These are phyloP conservation scores for Apantesis nais DNA, from an alignment of 2,888 invertebrate genomes.

Conservation along the genomic window DNA sequence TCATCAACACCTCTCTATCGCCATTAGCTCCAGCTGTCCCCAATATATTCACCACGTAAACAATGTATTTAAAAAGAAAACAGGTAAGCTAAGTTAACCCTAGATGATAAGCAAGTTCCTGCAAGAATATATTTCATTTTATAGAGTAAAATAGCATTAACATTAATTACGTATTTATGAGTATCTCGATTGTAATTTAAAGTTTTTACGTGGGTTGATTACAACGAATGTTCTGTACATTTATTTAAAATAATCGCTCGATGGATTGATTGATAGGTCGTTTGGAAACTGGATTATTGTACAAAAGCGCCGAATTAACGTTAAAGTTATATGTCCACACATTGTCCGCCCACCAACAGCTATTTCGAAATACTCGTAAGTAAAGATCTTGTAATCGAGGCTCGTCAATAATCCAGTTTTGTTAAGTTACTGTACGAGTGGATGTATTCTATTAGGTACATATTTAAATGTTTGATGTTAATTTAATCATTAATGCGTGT, in stretches of 20 bases:
- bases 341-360: constrained; percentile 7
- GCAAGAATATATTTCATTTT: constrained; percentile 78
- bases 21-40: constrained; percentile 54
- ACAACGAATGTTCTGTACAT: constrained; percentile 70
- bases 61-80: constrained; percentile 64
- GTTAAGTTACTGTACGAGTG: constrained; percentile 3
- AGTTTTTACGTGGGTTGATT: constrained; percentile 68
- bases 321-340: constrained; percentile 2
- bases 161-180: constrained; percentile 41
- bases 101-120: constrained; percentile 61
- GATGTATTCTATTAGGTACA: constrained; percentile 8
- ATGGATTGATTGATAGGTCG: constrained; percentile 23
- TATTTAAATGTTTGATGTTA: constrained; percentile 54
- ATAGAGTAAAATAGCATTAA: constrained; percentile 62
- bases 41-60: constrained; percentile 26
- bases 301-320: constrained; percentile 8
- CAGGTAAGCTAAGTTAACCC: constrained; percentile 71
- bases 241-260: constrained; percentile 25
- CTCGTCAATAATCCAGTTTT: constrained; percentile 35
- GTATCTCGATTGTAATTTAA: constrained; percentile 38
- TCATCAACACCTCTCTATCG: constrained; percentile 50
- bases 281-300: constrained; percentile 43
- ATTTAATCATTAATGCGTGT: constrained; percentile 33
- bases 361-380: constrained; percentile 2
- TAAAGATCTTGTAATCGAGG: neutral